Conservation (phyloP, 2,113 vertebrate genomes). For the Brachyhypopomus gauderio region DNA sequence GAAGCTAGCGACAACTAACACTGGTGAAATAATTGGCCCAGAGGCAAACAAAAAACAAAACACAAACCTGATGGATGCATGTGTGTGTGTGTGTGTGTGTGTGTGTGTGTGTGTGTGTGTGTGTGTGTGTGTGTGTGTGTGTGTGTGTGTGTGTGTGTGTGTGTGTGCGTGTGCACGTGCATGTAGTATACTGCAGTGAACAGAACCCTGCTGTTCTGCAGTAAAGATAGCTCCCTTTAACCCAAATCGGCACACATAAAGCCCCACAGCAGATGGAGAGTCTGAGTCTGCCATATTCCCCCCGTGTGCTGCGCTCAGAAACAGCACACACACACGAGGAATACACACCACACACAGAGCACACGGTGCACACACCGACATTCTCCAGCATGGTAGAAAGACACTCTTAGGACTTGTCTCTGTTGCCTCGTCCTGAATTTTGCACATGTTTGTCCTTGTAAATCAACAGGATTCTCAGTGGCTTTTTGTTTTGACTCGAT, state of each 20-base stretch:
- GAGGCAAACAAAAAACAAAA: too few relatives aligned
- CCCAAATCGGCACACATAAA: background rate
- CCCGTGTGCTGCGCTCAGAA: background rate
- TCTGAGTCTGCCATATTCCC: background rate
- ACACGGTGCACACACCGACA: background rate
- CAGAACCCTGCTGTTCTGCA: background rate
- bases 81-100: background rate
- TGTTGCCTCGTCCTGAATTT: background rate
- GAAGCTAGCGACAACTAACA: too few relatives aligned
- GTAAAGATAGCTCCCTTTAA: background rate
- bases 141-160: background rate
- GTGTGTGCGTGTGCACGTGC: background rate
- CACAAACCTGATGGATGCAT: too few relatives aligned
- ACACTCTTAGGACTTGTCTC: background rate
- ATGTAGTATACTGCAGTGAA: background rate
- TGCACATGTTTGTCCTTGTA: background rate
- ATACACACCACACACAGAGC: background rate
- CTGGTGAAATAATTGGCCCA: too few relatives aligned
- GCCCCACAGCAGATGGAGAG: slow-evolving; percentile 3
- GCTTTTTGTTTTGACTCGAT: background rate
- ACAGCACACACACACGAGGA: background rate
- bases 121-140: background rate
- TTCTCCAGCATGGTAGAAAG: background rate
- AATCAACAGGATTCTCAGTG: background rate
- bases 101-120: background rate